Percentiles rank a stretch among this genome's conserved stretches.
Conservation (phyloP, 2,888 invertebrate species). For the Tuberolachnus salignus region DNA sequence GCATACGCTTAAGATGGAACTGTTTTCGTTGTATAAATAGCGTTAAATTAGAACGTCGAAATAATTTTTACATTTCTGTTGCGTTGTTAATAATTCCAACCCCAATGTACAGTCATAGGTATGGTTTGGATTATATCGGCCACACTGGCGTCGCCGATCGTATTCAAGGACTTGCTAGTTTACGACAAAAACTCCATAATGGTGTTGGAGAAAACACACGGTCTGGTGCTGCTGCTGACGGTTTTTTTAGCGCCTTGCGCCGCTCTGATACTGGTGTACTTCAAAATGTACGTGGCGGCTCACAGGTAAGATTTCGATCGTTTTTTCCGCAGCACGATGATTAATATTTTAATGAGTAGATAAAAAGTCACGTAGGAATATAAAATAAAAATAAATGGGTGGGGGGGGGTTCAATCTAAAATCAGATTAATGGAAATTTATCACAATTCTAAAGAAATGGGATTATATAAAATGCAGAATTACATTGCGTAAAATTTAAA, state of each 20-base stretch:
- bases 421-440: neutral
- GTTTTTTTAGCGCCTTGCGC: slow-evolving; percentile 65
- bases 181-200: slow-evolving; percentile 27
- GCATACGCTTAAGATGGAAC: too few relatives aligned
- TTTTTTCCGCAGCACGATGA: neutral
- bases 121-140: slow-evolving; percentile 62
- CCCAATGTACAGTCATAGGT: slow-evolving; percentile 62
- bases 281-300: slow-evolving; percentile 64
- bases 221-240: slow-evolving; percentile 59
- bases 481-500: too few relatives aligned
- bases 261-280: slow-evolving; percentile 65
- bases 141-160: slow-evolving; percentile 61
- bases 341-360: too few relatives aligned
- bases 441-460: neutral
- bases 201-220: slow-evolving; percentile 57
- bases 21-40: too few relatives aligned
- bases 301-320: slow-evolving; percentile 60
- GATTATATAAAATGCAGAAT: neutral
- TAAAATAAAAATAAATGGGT: too few relatives aligned
- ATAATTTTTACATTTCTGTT: neutral
- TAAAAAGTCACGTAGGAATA: too few relatives aligned
- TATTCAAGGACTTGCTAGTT: slow-evolving; percentile 57
- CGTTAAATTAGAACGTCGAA: too few relatives aligned
- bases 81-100: neutral
- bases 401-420: too few relatives aligned